A percentile compares a stretch with the other conserved stretches of the same genome.
Evolutionary conservation across 2,113 vertebrate genomes (phyloP).

Genomic region (Mesembrinibis cayennensis): DNA sequence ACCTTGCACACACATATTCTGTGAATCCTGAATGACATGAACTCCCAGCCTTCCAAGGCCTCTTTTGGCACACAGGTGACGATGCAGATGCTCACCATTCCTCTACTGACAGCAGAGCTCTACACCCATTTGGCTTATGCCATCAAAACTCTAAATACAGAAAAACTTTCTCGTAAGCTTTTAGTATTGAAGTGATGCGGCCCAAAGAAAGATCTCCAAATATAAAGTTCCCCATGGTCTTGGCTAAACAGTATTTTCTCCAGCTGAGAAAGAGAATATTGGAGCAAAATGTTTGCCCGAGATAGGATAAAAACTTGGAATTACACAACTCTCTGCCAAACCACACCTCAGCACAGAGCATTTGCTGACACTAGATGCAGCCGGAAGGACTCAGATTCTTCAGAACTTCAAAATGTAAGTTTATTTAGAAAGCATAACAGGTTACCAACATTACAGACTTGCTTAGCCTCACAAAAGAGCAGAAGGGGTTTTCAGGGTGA

Average conservation of each 20-base stretch:
- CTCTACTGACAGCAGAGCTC: not conserved
- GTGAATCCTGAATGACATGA: accelerated
- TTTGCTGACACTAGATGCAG: not conserved
- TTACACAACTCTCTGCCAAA: not conserved
- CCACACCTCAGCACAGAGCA: not conserved
- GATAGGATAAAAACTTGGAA: not conserved
- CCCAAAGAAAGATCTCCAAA: not conserved
- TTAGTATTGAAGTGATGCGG: not conserved
- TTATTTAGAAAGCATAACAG: not conserved
- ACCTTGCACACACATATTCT: not conserved
- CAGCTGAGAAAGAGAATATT: not conserved
- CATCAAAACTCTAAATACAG: not conserved
- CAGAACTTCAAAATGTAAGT: not conserved
- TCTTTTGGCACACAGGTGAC: not conserved
- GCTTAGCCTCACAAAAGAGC: not conserved
- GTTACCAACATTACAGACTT: not conserved
- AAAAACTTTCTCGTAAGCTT: not conserved
- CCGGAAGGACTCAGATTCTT: not conserved
- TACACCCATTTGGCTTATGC: not conserved
- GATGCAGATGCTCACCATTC: not conserved
- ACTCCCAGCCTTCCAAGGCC: not conserved
- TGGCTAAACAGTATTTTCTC: not conserved
- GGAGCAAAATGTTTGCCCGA: not conserved
- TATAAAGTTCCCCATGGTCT: not conserved
- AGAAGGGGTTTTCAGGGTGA: not conserved